A percentile compares a stretch with the other conserved stretches of the same genome.
Evolutionary conservation across 1,140 invertebrate species (phyloP).

Genomic region (Lordiphosa mommai): DNA sequence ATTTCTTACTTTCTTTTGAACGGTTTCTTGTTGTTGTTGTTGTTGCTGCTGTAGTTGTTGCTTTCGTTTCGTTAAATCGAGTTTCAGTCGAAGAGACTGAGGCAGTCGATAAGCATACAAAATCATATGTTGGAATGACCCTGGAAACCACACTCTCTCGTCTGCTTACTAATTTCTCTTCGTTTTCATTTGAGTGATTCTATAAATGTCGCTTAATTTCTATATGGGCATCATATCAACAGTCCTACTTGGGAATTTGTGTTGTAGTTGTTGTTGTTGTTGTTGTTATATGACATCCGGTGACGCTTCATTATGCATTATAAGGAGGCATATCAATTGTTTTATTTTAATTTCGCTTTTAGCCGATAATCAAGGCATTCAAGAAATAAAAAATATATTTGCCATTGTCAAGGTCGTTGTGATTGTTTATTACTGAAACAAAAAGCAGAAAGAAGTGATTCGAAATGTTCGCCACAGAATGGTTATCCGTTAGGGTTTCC

Average conservation of each 20-base stretch:
- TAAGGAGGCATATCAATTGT: slow-evolving; percentile 32
- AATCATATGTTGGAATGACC: slow-evolving; percentile 1
- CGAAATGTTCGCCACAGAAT: too few species aligned
- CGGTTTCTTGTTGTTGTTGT: slow-evolving; percentile 4
- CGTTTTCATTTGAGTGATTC: slow-evolving; percentile 24
- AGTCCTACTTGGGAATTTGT: slow-evolving; percentile 33
- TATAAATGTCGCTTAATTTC: slow-evolving; percentile 16
- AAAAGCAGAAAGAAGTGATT: too few species aligned
- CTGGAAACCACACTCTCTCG: slow-evolving; percentile 7
- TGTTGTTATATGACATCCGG: slow-evolving; percentile 32
- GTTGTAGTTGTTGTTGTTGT: slow-evolving; percentile 1
- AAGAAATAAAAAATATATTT: slow-evolving; percentile 15
- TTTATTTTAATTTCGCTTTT: slow-evolving; percentile 7
- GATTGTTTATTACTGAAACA: too few species aligned
- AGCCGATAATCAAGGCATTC: slow-evolving; percentile 20
- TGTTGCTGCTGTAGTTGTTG: neutral
- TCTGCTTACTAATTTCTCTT: slow-evolving; percentile 39
- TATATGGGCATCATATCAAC: slow-evolving; percentile 46
- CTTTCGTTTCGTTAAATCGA: neutral
- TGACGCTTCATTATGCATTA: slow-evolving; percentile 20
- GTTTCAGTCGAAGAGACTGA: neutral
- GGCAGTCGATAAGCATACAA: neutral
- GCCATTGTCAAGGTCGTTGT: slow-evolving; percentile 42
- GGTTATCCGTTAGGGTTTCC: too few species aligned
- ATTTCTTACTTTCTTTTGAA: slow-evolving; percentile 54